phyloP scores from a whole-genome alignment of 1,140 invertebrate species.

The Plodia interpunctella region DNA sequence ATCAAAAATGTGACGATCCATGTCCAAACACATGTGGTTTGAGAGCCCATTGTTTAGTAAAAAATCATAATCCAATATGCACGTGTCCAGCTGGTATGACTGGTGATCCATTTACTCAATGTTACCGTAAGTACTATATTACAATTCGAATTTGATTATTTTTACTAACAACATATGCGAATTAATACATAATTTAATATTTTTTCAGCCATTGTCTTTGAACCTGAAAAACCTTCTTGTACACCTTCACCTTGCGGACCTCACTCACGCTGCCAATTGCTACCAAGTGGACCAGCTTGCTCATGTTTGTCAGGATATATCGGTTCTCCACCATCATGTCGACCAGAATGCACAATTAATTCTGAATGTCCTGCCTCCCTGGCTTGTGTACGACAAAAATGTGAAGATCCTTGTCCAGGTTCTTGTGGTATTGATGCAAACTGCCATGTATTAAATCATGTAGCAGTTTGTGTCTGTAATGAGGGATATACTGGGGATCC shows the following conservation, averaged over 20 bases:
- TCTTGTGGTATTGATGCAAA: slow-evolving; percentile 86
- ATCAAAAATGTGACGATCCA: slow-evolving; percentile 88
- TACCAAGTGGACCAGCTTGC: slow-evolving; percentile 84
- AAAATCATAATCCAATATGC: slow-evolving; percentile 83
- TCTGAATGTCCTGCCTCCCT: slow-evolving; percentile 84
- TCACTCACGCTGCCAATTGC: slow-evolving; percentile 86
- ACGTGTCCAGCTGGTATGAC: slow-evolving; percentile 84
- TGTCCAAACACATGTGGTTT: slow-evolving; percentile 87
- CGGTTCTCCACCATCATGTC: slow-evolving; percentile 85
- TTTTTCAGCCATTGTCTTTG: neutral
- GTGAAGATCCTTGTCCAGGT: slow-evolving; percentile 85
- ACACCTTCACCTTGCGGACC: slow-evolving; percentile 88
- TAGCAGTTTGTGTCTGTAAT: slow-evolving; percentile 85
- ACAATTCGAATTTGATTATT: neutral
- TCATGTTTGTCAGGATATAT: slow-evolving; percentile 86
- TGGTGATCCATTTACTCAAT: slow-evolving; percentile 84
- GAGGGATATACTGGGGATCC: slow-evolving; percentile 86
- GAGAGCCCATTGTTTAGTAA: slow-evolving; percentile 83
- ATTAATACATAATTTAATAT: no score
- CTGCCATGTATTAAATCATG: slow-evolving; percentile 85
- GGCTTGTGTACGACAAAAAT: slow-evolving; percentile 85
- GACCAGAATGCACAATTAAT: slow-evolving; percentile 85
- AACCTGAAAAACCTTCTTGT: slow-evolving; percentile 78
- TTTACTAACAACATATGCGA: no score
- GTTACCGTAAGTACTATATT: slow-evolving; percentile 59